Base-by-base conservation (phyloP, 1,140 invertebrate genomes). In the Araneus ventricosus region DNA sequence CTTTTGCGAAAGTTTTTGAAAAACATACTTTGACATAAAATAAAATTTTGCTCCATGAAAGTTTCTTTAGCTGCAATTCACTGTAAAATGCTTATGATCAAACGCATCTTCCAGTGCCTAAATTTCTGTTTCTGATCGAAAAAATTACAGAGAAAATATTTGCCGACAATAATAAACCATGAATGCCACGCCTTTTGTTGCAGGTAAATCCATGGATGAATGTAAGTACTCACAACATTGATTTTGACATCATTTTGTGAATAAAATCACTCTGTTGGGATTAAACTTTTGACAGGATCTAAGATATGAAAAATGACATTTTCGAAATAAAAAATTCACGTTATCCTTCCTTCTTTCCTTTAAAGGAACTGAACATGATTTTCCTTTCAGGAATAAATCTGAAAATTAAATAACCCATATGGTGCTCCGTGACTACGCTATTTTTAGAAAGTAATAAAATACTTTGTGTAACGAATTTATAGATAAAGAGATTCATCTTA, bases 261-360 rank as follows among this genome's bases (percentile, higher is more conserved):
- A 87, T 87, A 61, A 61, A 59, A 87, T 59, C 85, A 37, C 17
- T 61, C 85, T 24, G 8, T 34, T 61, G 52, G 57, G 85, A 87
- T 87, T 87, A 87, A 61, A 61, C 22, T 87, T 61, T 63, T 59
- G 57, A 87, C 39, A 27, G 85, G 4, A 87, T 4, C 41, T 27
- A 17, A 84, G 82, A 84, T 84, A 61, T 87, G 85, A 87, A 87
- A 87, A 87, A 87, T 87, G 57, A 37, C 85, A 61, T 7, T 61
- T 63, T 37, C 34, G 24, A 61, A 87, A 37, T 34, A 34, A 63
- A 61, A 84, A 67, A 27, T 27, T 52, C 24, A 84, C 41, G 24
- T 30, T 45, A 52, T 24, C 39, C 39, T 10, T 22, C 34, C 52
- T 52, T 57, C 41, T 84, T 84, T 84, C 24, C 14, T n/a, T 14